phyloP scores from a whole-genome alignment of 1,140 invertebrate genomes.

The Steinernema feltiae region DNA sequence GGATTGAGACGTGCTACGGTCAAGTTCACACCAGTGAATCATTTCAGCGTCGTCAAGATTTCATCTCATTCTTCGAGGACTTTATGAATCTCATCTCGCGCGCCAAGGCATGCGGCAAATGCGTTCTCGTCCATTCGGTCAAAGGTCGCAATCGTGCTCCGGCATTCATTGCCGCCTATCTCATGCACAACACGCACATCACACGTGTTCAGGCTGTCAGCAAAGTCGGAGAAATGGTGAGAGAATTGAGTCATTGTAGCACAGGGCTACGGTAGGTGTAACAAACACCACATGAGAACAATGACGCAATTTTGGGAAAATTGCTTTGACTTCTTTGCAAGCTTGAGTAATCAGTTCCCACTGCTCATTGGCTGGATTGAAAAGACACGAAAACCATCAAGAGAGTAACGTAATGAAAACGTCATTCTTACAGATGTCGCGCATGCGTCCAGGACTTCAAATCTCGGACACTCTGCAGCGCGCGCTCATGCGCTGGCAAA shows the following conservation, averaged over 20 bases:
- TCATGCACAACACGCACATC: constrained; percentile 41
- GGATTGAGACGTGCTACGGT: too few species aligned
- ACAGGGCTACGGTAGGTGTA: too few species aligned
- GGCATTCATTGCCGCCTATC: constrained; percentile 44
- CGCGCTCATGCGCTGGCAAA: constrained; percentile 51
- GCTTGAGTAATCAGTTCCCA: too few species aligned
- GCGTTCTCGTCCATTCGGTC: constrained; percentile 44
- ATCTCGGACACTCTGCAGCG: constrained; percentile 50
- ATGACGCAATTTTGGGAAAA: too few species aligned
- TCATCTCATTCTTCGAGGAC: constrained; percentile 45
- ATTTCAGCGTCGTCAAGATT: constrained; percentile 64
- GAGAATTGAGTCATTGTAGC: not conserved
- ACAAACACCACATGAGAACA: too few species aligned
- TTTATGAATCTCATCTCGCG: constrained; percentile 48
- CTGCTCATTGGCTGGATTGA: too few species aligned
- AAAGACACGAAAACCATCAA: too few species aligned
- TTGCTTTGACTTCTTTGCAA: too few species aligned
- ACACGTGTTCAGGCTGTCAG: constrained; percentile 44
- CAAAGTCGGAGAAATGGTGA: constrained; percentile 40
- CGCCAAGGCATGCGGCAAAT: constrained; percentile 40
- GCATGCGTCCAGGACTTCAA: constrained; percentile 39
- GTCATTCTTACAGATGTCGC: constrained; percentile 37
- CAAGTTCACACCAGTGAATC: not conserved
- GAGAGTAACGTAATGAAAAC: not conserved
- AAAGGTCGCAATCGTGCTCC: constrained; percentile 47